These are phyloP conservation scores for Ectropis crepuscularia DNA, from an alignment of 2,888 invertebrate genomes.

Conservation along the genomic window DNA sequence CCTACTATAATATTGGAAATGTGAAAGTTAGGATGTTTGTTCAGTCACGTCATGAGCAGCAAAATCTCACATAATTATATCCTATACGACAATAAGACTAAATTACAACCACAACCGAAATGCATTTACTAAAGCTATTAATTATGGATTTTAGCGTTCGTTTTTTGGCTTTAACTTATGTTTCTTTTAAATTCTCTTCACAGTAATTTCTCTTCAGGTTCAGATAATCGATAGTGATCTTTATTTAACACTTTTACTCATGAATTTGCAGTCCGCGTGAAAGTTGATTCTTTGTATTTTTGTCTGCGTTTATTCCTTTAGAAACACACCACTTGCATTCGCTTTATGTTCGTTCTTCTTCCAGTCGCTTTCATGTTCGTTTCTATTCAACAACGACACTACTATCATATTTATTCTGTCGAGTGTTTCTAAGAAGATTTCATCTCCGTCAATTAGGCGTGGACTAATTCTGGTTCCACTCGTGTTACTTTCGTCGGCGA, in stretches of 20 bases:
- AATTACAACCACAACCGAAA: no score
- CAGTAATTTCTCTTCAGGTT: not conserved
- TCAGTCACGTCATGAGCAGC: no score
- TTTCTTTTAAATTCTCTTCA: no score
- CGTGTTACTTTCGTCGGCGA: slow-evolving; percentile 71
- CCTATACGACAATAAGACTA: no score
- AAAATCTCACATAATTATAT: no score
- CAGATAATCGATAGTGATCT: slow-evolving; percentile 2
- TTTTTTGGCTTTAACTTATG: no score
- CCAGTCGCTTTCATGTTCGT: slow-evolving; percentile 2
- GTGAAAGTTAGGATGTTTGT: no score
- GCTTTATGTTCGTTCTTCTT: not conserved
- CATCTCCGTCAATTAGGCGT: slow-evolving; percentile 68
- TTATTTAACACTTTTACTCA: not conserved
- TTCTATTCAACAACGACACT: slow-evolving; percentile 14
- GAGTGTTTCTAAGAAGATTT: slow-evolving; percentile 50
- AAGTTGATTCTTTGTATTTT: slow-evolving; percentile 4
- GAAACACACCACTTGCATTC: not conserved
- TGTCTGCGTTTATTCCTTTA: not conserved
- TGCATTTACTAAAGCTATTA: no score
- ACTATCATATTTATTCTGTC: slow-evolving; percentile 20
- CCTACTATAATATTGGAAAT: no score
- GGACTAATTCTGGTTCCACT: slow-evolving; percentile 71
- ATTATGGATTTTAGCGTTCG: no score
- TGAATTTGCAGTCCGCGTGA: slow-evolving; percentile 2